Base-by-base conservation (phyloP, 2,888 invertebrate genomes). In the Calameuta pallipes region DNA sequence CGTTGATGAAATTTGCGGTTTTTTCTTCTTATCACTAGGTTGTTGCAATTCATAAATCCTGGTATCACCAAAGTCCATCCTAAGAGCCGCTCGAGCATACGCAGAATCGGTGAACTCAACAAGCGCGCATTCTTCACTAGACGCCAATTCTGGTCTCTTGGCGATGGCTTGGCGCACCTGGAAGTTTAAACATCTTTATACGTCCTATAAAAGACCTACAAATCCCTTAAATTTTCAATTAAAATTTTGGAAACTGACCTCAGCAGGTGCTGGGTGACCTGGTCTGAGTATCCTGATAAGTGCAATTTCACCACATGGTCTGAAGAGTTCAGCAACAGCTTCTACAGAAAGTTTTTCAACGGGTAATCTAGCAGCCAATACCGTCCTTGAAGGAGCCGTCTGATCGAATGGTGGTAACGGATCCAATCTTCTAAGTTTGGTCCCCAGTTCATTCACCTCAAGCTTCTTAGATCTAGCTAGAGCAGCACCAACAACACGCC, bases 51-150 rank as follows among this genome's bases (percentile, higher is more conserved):
- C 97, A 88, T 95, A 95, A 70, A 97, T 95, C 88, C 94, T 94
- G 92, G 96, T 95, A 36, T 90, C 88, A 3, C 92, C 92, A 79
- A 92, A 90, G 30, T 94, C 93, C 84, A 96, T 92, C 80, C 95
- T 94, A 76, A 96, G 93, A 0, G 98, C 98, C 79, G 95, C 95
- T 85, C 97, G 94, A 0, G 98, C 98, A 23, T 96, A 94, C 83
- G 97, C 96, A 1, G 97, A 97, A 84, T 96, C 95, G 76, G 97
- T 96, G 90, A 97, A 98, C 92, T 98, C 98, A 69, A 98, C 95
- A 85, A 98, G 93, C 30, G 98, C 98, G 91, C 97, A 97, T 90
- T 97, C 95, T 92, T 96, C 95, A 85, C 96, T 96, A 83, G 96
- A 96, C 90, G 87, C 86, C 69, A 98, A 93, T 89, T 97, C 97